phyloP scores from a whole-genome alignment of 2,113 vertebrate species.

The Daboia siamensis region DNA sequence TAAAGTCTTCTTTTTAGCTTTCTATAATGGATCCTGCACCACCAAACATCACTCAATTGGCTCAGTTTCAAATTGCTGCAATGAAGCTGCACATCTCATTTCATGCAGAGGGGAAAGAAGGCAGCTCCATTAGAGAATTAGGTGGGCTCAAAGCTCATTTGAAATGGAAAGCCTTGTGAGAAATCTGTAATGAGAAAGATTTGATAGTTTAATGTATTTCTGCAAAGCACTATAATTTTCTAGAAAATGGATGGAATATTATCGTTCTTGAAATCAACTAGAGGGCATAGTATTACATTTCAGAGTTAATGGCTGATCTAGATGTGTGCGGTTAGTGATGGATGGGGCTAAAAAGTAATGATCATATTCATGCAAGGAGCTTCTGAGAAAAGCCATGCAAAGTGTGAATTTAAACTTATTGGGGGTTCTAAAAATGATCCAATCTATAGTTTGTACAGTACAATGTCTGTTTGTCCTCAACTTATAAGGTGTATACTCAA shows the following conservation, averaged over 20 bases:
- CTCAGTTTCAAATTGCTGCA: neutral
- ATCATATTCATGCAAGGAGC: neutral
- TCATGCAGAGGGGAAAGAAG: constrained; percentile 19
- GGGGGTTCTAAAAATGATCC: neutral
- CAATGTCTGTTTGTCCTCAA: neutral
- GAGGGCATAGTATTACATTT: constrained; percentile 1
- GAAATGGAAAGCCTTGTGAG: constrained; percentile 48
- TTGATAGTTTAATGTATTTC: constrained; percentile 48
- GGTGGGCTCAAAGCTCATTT: constrained; percentile 49
- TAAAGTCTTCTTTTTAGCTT: neutral
- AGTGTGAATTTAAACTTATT: neutral
- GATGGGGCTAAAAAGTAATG: constrained; percentile 12
- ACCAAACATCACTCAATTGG: neutral
- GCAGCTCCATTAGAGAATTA: constrained; percentile 38
- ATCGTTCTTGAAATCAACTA: constrained; percentile 26
- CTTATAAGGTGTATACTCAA: neutral
- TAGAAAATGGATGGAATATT: constrained; percentile 46
- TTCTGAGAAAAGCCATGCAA: neutral
- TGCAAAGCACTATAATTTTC: constrained; percentile 39
- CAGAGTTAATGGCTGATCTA: constrained; percentile 12
- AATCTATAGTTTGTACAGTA: neutral
- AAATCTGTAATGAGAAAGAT: constrained; percentile 47
- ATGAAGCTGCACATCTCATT: constrained; percentile 1
- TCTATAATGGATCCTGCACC: neutral
- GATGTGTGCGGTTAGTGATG: neutral